Evolutionary conservation across 1,140 invertebrate species (phyloP), one percentile per base, ranked within the genome.

Genomic region (Protaetia brevitarsis): DNA sequence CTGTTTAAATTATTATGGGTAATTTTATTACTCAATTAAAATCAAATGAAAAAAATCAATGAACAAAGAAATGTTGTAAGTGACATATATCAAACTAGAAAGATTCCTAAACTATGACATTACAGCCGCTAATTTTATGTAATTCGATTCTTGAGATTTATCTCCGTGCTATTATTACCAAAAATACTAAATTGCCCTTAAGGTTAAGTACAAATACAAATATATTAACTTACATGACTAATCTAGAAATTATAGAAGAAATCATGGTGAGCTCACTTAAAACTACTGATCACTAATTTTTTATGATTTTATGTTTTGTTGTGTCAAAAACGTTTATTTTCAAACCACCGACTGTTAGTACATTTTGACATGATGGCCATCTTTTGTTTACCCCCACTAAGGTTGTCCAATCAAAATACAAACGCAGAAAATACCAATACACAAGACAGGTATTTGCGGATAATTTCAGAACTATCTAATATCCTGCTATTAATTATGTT

Each of bases 201-300:
- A 19, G 23, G 41, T 21, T 1, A 23, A 45, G 34, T 63, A 45
- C 27, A 36, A 63, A 27, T 64, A 51, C 36, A 66, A 19, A 28
- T 34, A 61, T 34, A 34, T n/a, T n/a, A 61, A 61, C 59, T 61
- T 61, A 61, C 59, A 61, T 61, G 29, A 61, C 59, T 61, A 61
- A 30, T 34, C 59, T 61, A 61, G 59, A 61, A 10, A 61, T 61
- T n/a, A 61, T 61, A 27, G 59, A 61, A 34, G 59, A 61, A 36
- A 61, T 61, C 59, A 61, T 61, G 7, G 31, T 34, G 59, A 58
- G 56, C 56, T 58, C 56, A 58, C 56, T 58, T 58, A 58, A 58
- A 58, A 58, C 28, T 58, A 58, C 28, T 58, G 16, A 28, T 58
- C 56, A 58, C 56, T 30, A 58, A 58, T 58, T 58, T 28, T 28